Evolutionary conservation across 2,113 vertebrate genomes (phyloP), one percentile per base, ranked within the genome.

Genomic region (Vanacampus margaritifer): DNA sequence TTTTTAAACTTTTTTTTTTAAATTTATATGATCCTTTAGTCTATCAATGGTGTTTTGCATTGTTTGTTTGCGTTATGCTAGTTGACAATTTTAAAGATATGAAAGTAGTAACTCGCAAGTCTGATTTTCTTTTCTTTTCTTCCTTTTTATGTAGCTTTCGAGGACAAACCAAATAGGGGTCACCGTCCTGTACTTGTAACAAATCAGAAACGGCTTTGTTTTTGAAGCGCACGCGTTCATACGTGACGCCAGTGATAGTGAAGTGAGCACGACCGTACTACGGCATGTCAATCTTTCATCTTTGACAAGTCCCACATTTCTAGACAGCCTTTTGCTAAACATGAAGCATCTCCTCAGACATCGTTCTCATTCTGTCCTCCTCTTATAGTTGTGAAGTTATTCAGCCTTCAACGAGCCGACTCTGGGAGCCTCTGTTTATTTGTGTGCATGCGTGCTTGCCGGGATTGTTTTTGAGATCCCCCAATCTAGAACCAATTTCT

Each of bases 401-500:
- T 86, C 78, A 78, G 24, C 68, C 76, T 79, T 68, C 71, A 67
- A 85, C 74, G 61, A 64, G 56, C 43, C 62, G 24, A 51, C 67
- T 69, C 63, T 48, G 43, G 35, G n/a, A 61, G 59, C 6, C 65
- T 62, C 67, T 79, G 32, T 72, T 68, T 79, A 71, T 69, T 50
- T 78, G 43, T 68, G 46, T 60, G 24, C 48, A 65, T 62, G 63
- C 48, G 57, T 66, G 58, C 67, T 24, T 5, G 28, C 32, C 17
- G 65, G 58, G 62, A 32, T 71, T 28, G 45, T 26, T 78, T 76
- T 76, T 41, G 26, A 69, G 53, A 82, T 87, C 79, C 83, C 50
- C 60, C 1, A 28, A 86, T 86, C 82, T 80, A 65, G 61, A 85
- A 76, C 64, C 87, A 89, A 85, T 89, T 86, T 89, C 84, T 88